phyloP scores from a whole-genome alignment of 2,797 vertebrate genomes.

The Urosaurus nigricauda region DNA sequence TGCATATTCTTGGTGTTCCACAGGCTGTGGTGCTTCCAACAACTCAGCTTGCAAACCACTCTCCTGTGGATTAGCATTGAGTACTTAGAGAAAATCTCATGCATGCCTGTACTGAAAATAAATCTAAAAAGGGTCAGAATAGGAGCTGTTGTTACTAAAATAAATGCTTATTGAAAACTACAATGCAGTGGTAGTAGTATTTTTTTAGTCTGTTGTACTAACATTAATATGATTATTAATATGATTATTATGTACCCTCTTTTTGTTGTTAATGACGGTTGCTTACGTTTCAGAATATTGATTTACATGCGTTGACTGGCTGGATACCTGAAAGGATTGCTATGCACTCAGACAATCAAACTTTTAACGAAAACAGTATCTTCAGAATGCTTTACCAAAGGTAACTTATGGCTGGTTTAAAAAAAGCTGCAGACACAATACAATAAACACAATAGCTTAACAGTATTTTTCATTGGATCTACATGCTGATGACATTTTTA shows the following conservation, averaged over 20 bases:
- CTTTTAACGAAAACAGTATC: slow-evolving; percentile 93
- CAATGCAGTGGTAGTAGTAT: too few species aligned
- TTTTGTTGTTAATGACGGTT: slow-evolving; percentile 12
- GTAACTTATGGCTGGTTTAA: slow-evolving; percentile 69
- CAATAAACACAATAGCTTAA: background rate
- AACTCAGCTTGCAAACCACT: background rate
- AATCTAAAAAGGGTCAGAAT: background rate
- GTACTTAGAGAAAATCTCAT: background rate
- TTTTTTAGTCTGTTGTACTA: background rate
- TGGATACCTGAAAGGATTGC: slow-evolving; percentile 99
- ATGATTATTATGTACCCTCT: background rate
- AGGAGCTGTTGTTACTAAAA: background rate
- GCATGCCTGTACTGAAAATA: background rate
- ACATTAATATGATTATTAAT: background rate
- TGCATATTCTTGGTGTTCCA: background rate
- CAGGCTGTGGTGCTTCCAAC: background rate
- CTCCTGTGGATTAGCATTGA: too few species aligned
- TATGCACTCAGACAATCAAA: slow-evolving; percentile 98
- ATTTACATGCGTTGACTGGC: slow-evolving; percentile 97
- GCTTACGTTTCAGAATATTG: slow-evolving; percentile 90
- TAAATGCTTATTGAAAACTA: slow-evolving; percentile 6
- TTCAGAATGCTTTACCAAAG: slow-evolving; percentile 99
- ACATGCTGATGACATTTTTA: background rate
- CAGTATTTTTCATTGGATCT: background rate
- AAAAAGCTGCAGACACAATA: background rate